Conservation (phyloP, 2,797 vertebrate species). For the Danionella dracula region DNA sequence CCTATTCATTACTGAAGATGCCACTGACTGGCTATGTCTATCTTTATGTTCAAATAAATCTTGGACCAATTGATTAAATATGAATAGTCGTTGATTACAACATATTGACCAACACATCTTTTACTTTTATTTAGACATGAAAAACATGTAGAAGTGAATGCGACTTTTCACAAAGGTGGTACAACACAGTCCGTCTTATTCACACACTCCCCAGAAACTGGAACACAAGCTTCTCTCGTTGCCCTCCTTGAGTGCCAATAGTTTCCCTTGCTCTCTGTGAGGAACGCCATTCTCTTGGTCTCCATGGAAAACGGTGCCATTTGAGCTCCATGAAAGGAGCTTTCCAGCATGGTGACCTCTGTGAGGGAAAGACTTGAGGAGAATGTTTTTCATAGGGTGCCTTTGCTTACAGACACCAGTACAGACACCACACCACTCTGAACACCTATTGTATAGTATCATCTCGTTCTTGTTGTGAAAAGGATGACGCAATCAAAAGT, state of each 20-base stretch:
- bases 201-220: slow-evolving; percentile 5
- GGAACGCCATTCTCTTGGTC: slow-evolving; percentile 9
- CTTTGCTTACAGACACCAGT: slow-evolving; percentile 22
- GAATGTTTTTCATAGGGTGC: slow-evolving; percentile 14
- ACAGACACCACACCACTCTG: slow-evolving; percentile 1
- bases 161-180: neutral
- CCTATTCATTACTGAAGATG: too few species aligned
- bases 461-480: neutral
- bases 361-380: slow-evolving; percentile 13
- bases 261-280: neutral
- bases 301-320: slow-evolving; percentile 5
- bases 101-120: too few species aligned
- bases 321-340: slow-evolving; percentile 16
- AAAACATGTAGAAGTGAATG: neutral
- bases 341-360: slow-evolving; percentile 23
- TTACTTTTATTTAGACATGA: too few species aligned
- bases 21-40: too few species aligned
- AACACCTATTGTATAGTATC: too few species aligned
- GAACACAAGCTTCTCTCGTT: slow-evolving; percentile 6
- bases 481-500: slow-evolving; percentile 19
- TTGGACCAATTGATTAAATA: too few species aligned
- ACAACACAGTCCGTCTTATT: slow-evolving; percentile 19
- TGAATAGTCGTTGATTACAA: too few species aligned
- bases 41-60: too few species aligned
- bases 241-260: neutral